These are phyloP conservation scores for Gallinago nigripennis DNA, from an alignment of 2,797 vertebrate species.

Conservation along the genomic window DNA sequence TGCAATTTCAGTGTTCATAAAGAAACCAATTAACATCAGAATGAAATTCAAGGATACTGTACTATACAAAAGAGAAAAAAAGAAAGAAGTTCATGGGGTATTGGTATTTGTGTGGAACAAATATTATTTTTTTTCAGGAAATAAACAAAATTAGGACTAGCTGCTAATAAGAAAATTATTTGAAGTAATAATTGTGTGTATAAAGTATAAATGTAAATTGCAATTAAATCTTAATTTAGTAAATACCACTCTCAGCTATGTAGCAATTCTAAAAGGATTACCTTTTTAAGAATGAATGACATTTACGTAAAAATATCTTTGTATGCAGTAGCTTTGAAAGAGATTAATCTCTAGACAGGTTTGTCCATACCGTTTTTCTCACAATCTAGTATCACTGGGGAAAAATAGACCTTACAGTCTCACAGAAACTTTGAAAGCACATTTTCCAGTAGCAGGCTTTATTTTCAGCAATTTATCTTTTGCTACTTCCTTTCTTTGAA, in stretches of 20 bases:
- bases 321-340: not conserved
- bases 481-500: slow-evolving; percentile 58
- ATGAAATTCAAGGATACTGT: not conserved
- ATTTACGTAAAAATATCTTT: not conserved
- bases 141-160: not conserved
- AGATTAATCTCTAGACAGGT: slow-evolving; percentile 26
- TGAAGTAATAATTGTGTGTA: not conserved
- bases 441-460: slow-evolving; percentile 57
- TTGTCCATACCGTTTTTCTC: not conserved
- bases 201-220: not conserved
- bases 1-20: not conserved
- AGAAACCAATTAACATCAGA: slow-evolving; percentile 27
- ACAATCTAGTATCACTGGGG: not conserved
- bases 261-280: not conserved
- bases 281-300: not conserved
- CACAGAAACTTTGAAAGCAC: slow-evolving; percentile 37
- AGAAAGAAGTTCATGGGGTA: not conserved
- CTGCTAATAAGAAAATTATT: not conserved
- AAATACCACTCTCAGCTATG: not conserved
- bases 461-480: slow-evolving; percentile 62
- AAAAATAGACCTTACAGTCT: not conserved
- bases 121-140: not conserved
- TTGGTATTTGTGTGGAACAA: not conserved
- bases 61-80: not conserved
- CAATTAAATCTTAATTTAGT: not conserved